Evolutionary conservation across 2,797 vertebrate genomes (phyloP).

Genomic region (Lophius americanus): DNA sequence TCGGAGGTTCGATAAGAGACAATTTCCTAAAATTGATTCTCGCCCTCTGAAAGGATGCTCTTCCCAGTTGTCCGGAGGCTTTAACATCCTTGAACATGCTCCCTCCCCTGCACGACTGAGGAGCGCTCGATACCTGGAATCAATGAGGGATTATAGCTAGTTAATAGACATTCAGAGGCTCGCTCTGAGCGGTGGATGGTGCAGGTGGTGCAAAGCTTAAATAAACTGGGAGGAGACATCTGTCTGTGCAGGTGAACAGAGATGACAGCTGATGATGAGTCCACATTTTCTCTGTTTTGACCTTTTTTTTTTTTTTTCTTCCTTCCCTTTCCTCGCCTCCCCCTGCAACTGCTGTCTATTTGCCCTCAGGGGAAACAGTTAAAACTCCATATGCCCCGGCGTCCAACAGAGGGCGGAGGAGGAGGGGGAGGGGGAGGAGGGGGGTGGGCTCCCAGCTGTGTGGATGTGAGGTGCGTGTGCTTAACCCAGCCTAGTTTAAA

Average conservation of each 20-base stretch:
- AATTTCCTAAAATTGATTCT: conserved; percentile 56
- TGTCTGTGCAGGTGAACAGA: conserved; percentile 2
- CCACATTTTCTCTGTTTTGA: background rate
- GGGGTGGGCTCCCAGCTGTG: conserved; percentile 34
- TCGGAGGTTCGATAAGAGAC: conserved; percentile 30
- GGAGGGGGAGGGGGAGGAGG: conserved; percentile 3
- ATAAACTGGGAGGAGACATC: background rate
- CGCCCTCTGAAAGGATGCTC: conserved; percentile 40
- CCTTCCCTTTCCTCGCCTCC: conserved; percentile 17
- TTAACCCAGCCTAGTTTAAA: conserved; percentile 50
- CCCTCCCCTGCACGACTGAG: conserved; percentile 24
- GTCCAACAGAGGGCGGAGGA: conserved; percentile 18
- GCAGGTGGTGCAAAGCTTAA: background rate
- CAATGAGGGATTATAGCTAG: conserved; percentile 50
- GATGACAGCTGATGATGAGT: background rate
- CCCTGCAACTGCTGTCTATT: conserved; percentile 35
- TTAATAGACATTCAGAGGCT: conserved; percentile 39
- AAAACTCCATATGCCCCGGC: conserved; percentile 43
- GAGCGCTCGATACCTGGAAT: conserved; percentile 44
- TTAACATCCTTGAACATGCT: conserved; percentile 56
- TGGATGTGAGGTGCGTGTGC: conserved; percentile 28
- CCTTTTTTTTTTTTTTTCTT: background rate
- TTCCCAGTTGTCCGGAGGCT: conserved; percentile 37
- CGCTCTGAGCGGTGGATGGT: conserved; percentile 8
- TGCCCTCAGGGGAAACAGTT: conserved; percentile 46